phyloP scores from a whole-genome alignment of 1,140 invertebrate genomes.

The Drosophila rufa region DNA sequence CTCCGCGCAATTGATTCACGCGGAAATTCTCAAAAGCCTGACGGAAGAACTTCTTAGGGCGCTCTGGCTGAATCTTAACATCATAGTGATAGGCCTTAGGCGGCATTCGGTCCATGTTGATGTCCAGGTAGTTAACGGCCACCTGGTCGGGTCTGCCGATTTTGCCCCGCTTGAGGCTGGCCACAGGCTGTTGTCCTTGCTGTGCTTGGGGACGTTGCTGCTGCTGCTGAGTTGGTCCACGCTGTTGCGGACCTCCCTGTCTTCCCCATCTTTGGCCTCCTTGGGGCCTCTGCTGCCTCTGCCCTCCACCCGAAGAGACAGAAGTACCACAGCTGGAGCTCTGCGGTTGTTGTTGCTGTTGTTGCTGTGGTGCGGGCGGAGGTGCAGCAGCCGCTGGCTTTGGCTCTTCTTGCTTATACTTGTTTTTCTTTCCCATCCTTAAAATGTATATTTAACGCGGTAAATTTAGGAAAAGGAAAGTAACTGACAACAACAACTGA shows the following conservation, averaged over 20 bases:
- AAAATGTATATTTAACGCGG: neutral
- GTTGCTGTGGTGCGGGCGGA: conserved; percentile 14
- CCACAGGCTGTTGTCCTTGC: conserved; percentile 18
- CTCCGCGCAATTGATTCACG: conserved; percentile 57
- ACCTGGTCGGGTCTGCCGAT: conserved; percentile 85
- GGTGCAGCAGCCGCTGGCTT: conserved; percentile 6
- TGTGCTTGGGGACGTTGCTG: conserved; percentile 10
- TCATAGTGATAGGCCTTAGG: conserved; percentile 86
- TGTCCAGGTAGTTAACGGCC: conserved; percentile 87
- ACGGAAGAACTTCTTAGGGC: conserved; percentile 85
- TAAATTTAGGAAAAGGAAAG: neutral
- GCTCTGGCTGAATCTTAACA: conserved; percentile 86
- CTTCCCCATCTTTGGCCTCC: conserved; percentile 20
- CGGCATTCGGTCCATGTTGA: conserved; percentile 85
- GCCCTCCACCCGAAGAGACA: conserved; percentile 4
- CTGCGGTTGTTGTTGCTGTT: conserved; percentile 19
- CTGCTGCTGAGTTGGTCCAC: neutral
- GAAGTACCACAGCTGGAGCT: conserved; percentile 14
- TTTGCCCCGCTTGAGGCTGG: conserved; percentile 80
- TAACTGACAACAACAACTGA: too few relatives aligned
- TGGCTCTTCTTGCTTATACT: conserved; percentile 13
- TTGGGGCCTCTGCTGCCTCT: conserved; percentile 5
- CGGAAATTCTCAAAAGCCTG: conserved; percentile 70
- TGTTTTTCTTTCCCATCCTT: conserved; percentile 54
- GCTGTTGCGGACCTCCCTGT: conserved; percentile 17